Evolutionary conservation across 2,113 vertebrate genomes (phyloP).

Genomic region (Proterorhinus semilunaris): DNA sequence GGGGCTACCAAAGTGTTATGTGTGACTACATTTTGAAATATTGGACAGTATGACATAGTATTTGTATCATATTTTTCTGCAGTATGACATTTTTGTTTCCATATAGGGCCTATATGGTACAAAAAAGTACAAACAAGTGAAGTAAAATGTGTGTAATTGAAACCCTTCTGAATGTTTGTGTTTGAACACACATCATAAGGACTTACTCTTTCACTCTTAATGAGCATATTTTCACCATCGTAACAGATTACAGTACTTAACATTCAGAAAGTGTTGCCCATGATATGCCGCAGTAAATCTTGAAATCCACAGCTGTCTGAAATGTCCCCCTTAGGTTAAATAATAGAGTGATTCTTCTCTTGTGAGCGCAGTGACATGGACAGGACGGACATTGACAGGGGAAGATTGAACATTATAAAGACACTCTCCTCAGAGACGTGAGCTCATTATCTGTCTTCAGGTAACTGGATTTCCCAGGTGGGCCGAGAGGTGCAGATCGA

Average conservation of each 20-base stretch:
- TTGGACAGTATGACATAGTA: neutral
- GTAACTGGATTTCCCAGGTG: constrained; percentile 36
- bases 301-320: neutral
- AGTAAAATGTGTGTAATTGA: neutral
- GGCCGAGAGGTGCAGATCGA: constrained; percentile 20
- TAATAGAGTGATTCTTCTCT: constrained; percentile 29
- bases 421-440: constrained; percentile 34
- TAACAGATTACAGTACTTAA: constrained; percentile 2
- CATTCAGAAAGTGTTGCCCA: neutral
- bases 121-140: neutral
- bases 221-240: too few relatives aligned
- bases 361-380: constrained; percentile 12
- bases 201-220: too few relatives aligned
- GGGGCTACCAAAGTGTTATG: neutral
- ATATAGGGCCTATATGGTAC: neutral
- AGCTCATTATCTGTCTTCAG: constrained; percentile 41
- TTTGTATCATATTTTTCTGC: neutral
- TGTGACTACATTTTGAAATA: neutral
- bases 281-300: constrained; percentile 6
- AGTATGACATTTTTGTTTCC: too few relatives aligned
- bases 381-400: constrained; percentile 13
- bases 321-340: constrained; percentile 11
- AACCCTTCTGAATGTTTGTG: neutral
- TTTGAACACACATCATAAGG: neutral
- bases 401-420: constrained; percentile 18